These are phyloP conservation scores for Wasmannia auropunctata DNA, from an alignment of 1,140 invertebrate species.

Conservation along the genomic window DNA sequence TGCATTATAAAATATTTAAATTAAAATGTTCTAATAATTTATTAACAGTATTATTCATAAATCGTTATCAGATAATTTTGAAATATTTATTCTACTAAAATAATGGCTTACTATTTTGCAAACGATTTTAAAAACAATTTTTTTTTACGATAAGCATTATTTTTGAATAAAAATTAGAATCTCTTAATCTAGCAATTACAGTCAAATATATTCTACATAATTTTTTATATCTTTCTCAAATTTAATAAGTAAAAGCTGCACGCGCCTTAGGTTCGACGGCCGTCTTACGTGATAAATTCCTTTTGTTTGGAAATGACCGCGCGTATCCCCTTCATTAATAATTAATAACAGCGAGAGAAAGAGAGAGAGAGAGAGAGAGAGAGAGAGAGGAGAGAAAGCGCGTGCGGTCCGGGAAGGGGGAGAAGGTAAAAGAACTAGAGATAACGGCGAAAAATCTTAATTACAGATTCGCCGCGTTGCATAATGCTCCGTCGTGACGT, in stretches of 20 bases:
- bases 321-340: slow-evolving; percentile 49
- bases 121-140: neutral
- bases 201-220: neutral
- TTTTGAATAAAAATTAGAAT: neutral
- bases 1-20: neutral
- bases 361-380: too few species aligned
- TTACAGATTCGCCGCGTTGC: slow-evolving; percentile 54
- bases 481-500: slow-evolving; percentile 61
- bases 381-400: too few species aligned
- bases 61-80: neutral
- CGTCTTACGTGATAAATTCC: slow-evolving; percentile 16
- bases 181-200: neutral
- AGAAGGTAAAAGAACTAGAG: neutral
- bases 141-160: neutral
- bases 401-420: neutral
- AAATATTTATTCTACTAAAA: too few species aligned
- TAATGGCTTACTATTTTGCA: too few species aligned
- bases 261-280: neutral
- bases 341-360: slow-evolving; percentile 52
- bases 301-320: slow-evolving; percentile 55
- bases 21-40: neutral
- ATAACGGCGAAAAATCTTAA: slow-evolving; percentile 54
- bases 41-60: neutral
- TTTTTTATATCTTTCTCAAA: neutral
- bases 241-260: slow-evolving; percentile 2